Conservation (phyloP, 2,888 invertebrate genomes). For the Orchesellides sinensis region DNA sequence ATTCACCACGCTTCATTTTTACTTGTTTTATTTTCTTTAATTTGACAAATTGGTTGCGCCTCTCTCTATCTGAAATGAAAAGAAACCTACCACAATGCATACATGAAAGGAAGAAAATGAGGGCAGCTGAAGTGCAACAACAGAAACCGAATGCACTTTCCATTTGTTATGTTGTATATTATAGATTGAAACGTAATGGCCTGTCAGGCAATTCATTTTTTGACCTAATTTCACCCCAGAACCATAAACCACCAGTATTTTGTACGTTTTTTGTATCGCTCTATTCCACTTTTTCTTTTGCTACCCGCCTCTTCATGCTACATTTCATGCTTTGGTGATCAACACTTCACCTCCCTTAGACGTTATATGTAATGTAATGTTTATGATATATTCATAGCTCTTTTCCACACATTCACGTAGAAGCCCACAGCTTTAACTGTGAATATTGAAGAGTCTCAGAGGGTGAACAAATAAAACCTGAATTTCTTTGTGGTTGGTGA, state of each 20-base stretch:
- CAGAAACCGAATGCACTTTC: no score
- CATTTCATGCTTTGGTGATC: neutral
- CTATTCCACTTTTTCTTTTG: neutral
- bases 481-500: no score
- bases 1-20: neutral
- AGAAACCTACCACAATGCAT: neutral
- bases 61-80: neutral
- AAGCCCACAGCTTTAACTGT: no score
- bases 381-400: no score
- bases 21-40: neutral
- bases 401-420: no score
- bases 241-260: neutral
- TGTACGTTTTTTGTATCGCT: neutral
- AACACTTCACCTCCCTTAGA: no score
- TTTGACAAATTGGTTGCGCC: neutral
- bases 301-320: neutral
- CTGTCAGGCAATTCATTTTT: conserved; percentile 32
- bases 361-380: no score
- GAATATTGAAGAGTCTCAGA: no score
- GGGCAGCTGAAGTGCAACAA: conserved; percentile 15
- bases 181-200: conserved; percentile 17
- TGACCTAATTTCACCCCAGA: conserved; percentile 46
- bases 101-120: conserved; percentile 4
- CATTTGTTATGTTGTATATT: no score
- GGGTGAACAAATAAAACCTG: no score